Base-by-base conservation (phyloP, 2,797 vertebrate species). In the Lateolabrax maculatus region DNA sequence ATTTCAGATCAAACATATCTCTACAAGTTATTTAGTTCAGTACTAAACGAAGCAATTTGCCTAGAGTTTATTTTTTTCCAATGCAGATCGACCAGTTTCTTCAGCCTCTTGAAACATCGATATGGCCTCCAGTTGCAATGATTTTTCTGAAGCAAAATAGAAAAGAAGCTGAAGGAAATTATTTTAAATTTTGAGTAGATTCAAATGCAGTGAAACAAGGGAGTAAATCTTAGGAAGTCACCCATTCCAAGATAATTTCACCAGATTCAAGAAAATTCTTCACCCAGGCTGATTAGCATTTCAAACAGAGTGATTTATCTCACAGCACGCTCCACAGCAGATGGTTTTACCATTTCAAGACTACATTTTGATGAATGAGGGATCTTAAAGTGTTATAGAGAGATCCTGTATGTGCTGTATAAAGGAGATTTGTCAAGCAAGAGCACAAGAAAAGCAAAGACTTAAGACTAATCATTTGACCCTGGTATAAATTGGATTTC, bases 241-340 rank as follows among this genome's bases (percentile, higher is more conserved):
- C 34, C 25, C 43, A 21, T 61, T 67, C 48, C 41, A 11, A 68
- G 78, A 71, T 75, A 3, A 71, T 71, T 58, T 63, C 48, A 63
- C 5, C 49, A 66, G 61, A 77, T 66, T 71, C 9, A 13, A 34
- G 69, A 25, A 62, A 11, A 71, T 70, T 64, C 77, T 80, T 67
- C 31, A 8, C 11, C 15, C 41, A 0, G 37, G 56, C 67, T 70
- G 18, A 88, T 88, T 85, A 80, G 80, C 80, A 87, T 82, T 85
- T 84, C 78, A 88, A 85, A 83, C 80, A 57, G 9, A 36, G 80
- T 76, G 66, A 83, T 84, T 85, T 75, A 73, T 84, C 75, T 86
- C 36, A 4, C 79, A 67, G 75, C 73, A 70, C 44, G 68, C 73
- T 70, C 61, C 49, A 9, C 69, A 68, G 70, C 86, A 88, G 86